A percentile compares a stretch with the other conserved stretches of the same genome.
phyloP scores from a whole-genome alignment of 92 coral and sea anemone genomes.

The Umimayanthus kanabou region DNA sequence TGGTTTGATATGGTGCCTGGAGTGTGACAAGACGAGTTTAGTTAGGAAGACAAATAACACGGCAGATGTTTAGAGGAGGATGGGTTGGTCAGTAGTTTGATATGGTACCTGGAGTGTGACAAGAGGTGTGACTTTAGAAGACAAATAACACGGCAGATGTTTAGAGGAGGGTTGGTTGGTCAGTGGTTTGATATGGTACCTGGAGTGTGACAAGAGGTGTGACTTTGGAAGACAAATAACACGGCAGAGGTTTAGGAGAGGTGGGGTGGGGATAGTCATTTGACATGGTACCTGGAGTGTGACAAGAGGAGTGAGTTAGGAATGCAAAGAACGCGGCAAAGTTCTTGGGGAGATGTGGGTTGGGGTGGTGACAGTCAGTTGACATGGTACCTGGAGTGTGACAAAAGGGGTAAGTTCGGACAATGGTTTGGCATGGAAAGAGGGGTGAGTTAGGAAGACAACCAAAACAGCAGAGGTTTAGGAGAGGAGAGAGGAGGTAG shows the following conservation, averaged over 20 bases:
- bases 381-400: too few species aligned
- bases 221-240: too few species aligned
- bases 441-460: not conserved
- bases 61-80: not conserved
- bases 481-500: not conserved
- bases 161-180: not conserved
- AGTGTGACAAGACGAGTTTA: too few species aligned
- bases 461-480: not conserved
- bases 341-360: not conserved
- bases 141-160: too few species aligned
- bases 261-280: not conserved
- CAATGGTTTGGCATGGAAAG: too few species aligned
- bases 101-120: not conserved
- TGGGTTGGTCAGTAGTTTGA: not conserved
- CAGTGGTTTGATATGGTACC: not conserved
- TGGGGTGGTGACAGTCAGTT: too few species aligned
- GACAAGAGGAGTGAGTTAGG: too few species aligned
- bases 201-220: too few species aligned
- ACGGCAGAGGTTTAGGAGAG: not conserved
- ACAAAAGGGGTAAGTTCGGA: not conserved
- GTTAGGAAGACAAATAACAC: too few species aligned
- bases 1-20: too few species aligned
- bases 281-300: not conserved
- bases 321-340: too few species aligned
- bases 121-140: too few species aligned